These are phyloP conservation scores for Chloebia gouldiae DNA, from an alignment of 2,113 vertebrate species.

Conservation along the genomic window DNA sequence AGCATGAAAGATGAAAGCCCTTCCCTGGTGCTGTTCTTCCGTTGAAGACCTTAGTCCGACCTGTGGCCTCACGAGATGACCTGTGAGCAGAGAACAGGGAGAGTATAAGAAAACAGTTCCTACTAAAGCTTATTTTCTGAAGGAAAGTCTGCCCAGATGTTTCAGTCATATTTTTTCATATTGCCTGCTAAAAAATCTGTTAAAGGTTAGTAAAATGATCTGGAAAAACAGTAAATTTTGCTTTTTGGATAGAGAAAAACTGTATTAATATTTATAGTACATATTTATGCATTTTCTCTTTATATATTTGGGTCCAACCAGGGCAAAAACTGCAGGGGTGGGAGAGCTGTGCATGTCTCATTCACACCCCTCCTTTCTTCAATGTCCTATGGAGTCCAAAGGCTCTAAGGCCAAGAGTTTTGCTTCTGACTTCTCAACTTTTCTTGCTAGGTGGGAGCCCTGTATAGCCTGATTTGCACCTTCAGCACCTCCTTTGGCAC, in stretches of 20 bases:
- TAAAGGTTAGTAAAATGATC: background rate
- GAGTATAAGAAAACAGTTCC: background rate
- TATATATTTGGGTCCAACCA: background rate
- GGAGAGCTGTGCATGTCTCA: background rate
- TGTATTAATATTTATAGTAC: background rate
- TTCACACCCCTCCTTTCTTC: background rate
- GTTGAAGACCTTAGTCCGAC: background rate
- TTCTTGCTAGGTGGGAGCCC: background rate
- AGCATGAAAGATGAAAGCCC: conserved; percentile 25
- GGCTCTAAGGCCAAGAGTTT: background rate
- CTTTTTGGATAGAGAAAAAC: background rate
- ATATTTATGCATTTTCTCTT: background rate
- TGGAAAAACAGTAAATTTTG: background rate
- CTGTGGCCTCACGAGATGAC: conserved; percentile 5
- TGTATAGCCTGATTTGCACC: background rate
- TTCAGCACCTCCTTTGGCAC: background rate
- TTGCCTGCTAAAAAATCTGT: background rate
- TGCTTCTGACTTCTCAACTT: background rate
- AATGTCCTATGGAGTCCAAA: rapidly evolving
- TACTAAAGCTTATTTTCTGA: background rate
- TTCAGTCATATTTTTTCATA: background rate
- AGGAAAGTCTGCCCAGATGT: background rate
- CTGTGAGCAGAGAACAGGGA: background rate
- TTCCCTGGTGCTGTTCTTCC: background rate
- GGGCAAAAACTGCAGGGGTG: background rate